These are phyloP conservation scores for Caenorhabditis tropicalis DNA, from an alignment of 1,140 invertebrate species.

Conservation along the genomic window DNA sequence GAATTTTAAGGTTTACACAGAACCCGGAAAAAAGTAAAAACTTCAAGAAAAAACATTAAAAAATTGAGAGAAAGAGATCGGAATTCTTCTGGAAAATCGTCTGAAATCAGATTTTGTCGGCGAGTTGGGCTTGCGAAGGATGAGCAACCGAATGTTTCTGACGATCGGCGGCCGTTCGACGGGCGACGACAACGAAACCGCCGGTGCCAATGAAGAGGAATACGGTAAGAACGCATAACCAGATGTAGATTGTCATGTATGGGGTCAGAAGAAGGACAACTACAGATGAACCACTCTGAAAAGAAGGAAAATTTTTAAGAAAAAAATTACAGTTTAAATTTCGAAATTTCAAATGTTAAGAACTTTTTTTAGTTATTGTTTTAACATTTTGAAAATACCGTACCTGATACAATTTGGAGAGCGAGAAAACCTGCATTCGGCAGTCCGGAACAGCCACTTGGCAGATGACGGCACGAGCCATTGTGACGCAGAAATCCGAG, in stretches of 20 bases:
- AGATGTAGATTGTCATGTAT: conserved; percentile 43
- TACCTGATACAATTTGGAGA: conserved; percentile 49
- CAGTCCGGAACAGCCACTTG: conserved; percentile 50
- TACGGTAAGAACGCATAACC: conserved; percentile 40
- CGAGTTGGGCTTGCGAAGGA: conserved; percentile 22
- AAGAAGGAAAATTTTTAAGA: neutral
- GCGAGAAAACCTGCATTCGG: conserved; percentile 45
- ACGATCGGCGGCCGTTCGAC: conserved; percentile 26
- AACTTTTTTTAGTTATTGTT: too few relatives aligned
- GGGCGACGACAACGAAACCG: conserved; percentile 36
- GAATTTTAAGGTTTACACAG: too few relatives aligned
- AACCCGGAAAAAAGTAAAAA: too few relatives aligned
- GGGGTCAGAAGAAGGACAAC: conserved; percentile 47
- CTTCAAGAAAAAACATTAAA: too few relatives aligned
- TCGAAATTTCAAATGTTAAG: too few relatives aligned
- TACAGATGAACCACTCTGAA: conserved; percentile 47
- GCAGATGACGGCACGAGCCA: conserved; percentile 51
- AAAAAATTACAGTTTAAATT: neutral
- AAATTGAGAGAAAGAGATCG: neutral
- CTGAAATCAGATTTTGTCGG: neutral
- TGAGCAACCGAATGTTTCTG: conserved; percentile 16
- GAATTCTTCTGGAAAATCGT: neutral
- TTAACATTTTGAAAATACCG: too few relatives aligned
- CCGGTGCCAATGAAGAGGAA: conserved; percentile 42
- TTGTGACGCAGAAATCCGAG: conserved; percentile 49